Conservation (phyloP, 2,888 invertebrate species). For the Cantharis flavilabris region DNA sequence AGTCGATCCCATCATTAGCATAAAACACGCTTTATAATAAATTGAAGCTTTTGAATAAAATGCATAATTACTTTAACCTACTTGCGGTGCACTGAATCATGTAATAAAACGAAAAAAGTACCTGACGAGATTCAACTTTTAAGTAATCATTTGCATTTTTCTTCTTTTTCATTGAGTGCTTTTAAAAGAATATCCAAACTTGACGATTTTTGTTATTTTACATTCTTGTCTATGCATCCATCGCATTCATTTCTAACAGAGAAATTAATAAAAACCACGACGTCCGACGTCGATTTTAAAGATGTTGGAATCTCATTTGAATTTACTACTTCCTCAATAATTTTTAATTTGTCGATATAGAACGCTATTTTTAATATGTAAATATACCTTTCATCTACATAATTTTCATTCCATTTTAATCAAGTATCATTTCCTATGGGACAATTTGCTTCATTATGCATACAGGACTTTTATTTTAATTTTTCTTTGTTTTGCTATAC, state of each 20-base stretch:
- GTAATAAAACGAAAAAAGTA: constrained; percentile 47
- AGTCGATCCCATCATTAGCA: constrained; percentile 47
- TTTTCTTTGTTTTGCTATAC: background rate
- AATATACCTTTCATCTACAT: constrained; percentile 44
- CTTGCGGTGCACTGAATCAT: constrained; percentile 45
- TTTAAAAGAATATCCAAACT: constrained; percentile 20
- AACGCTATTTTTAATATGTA: constrained; percentile 40
- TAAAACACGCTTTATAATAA: constrained; percentile 51
- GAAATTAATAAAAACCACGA: constrained; percentile 34
- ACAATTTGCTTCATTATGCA: background rate
- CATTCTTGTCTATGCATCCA: constrained; percentile 15
- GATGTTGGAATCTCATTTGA: constrained; percentile 31
- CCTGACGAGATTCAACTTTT: constrained; percentile 46
- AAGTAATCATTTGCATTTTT: constrained; percentile 45
- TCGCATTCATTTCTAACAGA: constrained; percentile 33
- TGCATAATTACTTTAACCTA: constrained; percentile 53
- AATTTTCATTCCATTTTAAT: constrained; percentile 5
- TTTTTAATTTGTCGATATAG: constrained; percentile 29
- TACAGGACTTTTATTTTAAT: background rate
- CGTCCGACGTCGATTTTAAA: constrained; percentile 19
- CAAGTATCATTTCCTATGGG: background rate
- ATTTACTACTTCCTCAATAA: constrained; percentile 33
- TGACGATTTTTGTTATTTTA: constrained; percentile 17
- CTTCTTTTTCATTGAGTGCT: constrained; percentile 32
- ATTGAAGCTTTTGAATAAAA: constrained; percentile 51